Evolutionary conservation across 2,888 invertebrate genomes (phyloP), one percentile per base, ranked within the genome.

Genomic region (Idaea dimidiata): DNA sequence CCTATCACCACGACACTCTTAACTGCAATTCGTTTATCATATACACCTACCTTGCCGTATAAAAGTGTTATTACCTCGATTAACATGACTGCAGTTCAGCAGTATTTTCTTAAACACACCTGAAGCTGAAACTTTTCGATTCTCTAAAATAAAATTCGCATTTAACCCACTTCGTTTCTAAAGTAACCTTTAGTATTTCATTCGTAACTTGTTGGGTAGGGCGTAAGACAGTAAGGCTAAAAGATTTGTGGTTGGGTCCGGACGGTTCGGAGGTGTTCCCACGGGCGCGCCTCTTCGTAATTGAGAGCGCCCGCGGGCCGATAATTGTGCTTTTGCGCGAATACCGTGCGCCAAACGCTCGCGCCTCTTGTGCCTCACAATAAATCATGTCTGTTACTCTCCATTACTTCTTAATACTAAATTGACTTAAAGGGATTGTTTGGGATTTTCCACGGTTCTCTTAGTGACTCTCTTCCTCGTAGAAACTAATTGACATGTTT

Each of bases 271-370:
- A 84, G 87, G 86, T 83, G 82, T 81, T 90, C 91, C 90, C 91
- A 86, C 85, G 90, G 89, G 92, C 82, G 84, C 86, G 82, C 88
- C 92, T 88, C 84, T 83, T 88, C 84, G 92, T 91, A 91, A 92
- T 91, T 91, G 92, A 91, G 91, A 87, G 91, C 89, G 90, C 90
- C 91, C 84, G 89, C 89, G 91, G 91, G 88, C 91, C 91, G 90
- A 91, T 91, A 91, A 91, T 90, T 89, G 91, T 86, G 87, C 84
- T 83, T 81, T 82, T 84, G 81, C 85, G 87, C 89, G 85, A 82
- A 81, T 80, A 79, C 80, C 76, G 76, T 74, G 76, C 73, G 77
- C 79, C 76, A 70, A 72, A 72, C 70, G 80, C 78, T 70, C 77
- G 43, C 76, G 76, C 74, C 71, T 68, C 61, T 54, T 62, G 67